These are phyloP conservation scores for Astropecten irregularis DNA, from an alignment of 53 echinoderm and acorn worm genomes.

Conservation along the genomic window DNA sequence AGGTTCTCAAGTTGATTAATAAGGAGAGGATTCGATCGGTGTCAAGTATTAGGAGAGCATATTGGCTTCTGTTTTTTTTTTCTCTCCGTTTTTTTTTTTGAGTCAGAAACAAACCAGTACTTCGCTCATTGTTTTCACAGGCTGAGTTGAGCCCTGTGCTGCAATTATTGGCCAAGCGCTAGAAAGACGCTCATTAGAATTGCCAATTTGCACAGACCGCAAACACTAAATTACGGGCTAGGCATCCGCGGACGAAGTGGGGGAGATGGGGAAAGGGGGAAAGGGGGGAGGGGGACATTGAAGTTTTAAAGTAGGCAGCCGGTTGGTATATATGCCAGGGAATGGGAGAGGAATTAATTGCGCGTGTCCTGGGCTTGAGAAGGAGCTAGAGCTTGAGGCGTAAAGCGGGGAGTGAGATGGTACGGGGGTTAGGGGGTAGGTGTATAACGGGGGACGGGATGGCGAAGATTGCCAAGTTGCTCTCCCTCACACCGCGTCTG, in stretches of 20 bases:
- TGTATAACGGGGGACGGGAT: no score
- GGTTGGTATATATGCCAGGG: not conserved
- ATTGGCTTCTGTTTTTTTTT: no score
- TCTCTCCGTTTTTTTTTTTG: no score
- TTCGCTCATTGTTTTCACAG: not conserved
- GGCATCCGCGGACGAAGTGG: not conserved
- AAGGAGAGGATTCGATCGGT: no score
- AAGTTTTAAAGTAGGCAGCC: slow-evolving; percentile 17
- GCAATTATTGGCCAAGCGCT: not conserved
- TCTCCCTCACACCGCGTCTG: no score
- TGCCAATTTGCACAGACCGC: slow-evolving; percentile 47
- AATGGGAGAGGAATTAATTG: slow-evolving; percentile 37
- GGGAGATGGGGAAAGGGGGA: no score
- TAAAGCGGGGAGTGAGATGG: no score
- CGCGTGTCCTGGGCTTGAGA: slow-evolving; percentile 26
- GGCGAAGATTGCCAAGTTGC: no score
- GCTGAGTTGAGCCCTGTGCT: not conserved
- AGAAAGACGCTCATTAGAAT: not conserved
- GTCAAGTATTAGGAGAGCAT: no score
- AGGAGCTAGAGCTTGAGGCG: slow-evolving; percentile 40
- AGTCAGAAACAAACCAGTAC: no score
- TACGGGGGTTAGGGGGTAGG: no score
- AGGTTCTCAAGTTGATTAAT: no score
- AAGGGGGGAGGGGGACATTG: slow-evolving; percentile 2
- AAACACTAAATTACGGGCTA: slow-evolving; percentile 30